Percentiles rank a stretch among this genome's conserved stretches.
phyloP scores from a whole-genome alignment of 2,113 vertebrate genomes.

The Pelusios castaneus region DNA sequence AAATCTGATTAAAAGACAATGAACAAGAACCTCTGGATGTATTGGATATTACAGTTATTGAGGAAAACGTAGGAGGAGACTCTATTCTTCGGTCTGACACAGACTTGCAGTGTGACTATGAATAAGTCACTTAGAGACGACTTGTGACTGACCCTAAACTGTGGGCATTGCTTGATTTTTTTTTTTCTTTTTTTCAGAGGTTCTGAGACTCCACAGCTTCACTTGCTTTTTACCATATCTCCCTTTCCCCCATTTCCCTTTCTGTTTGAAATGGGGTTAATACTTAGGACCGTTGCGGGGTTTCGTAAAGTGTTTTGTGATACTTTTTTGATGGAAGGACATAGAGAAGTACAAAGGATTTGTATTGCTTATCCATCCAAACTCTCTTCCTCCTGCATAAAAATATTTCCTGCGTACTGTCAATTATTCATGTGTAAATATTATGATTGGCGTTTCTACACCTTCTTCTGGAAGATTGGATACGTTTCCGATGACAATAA shows the following conservation, averaged over 20 bases:
- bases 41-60: not conserved
- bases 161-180: not conserved
- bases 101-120: not conserved
- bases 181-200: fast-evolving
- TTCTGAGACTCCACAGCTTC: not conserved
- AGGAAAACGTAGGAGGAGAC: not conserved
- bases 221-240: not conserved
- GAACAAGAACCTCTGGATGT: not conserved
- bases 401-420: not conserved
- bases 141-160: not conserved
- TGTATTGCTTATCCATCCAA: not conserved
- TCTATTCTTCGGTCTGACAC: not conserved
- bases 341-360: not conserved
- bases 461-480: not conserved
- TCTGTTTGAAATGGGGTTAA: not conserved
- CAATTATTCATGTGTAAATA: not conserved
- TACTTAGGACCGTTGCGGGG: not conserved
- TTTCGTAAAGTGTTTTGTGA: not conserved
- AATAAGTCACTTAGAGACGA: not conserved
- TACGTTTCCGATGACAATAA: not conserved
- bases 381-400: not conserved
- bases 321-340: not conserved
- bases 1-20: not conserved
- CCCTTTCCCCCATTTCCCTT: not conserved
- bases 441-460: not conserved